Percentiles rank a stretch among this genome's conserved stretches.
Evolutionary conservation across 2,797 vertebrate genomes (phyloP).

Genomic region (Falco novaeseelandiae): DNA sequence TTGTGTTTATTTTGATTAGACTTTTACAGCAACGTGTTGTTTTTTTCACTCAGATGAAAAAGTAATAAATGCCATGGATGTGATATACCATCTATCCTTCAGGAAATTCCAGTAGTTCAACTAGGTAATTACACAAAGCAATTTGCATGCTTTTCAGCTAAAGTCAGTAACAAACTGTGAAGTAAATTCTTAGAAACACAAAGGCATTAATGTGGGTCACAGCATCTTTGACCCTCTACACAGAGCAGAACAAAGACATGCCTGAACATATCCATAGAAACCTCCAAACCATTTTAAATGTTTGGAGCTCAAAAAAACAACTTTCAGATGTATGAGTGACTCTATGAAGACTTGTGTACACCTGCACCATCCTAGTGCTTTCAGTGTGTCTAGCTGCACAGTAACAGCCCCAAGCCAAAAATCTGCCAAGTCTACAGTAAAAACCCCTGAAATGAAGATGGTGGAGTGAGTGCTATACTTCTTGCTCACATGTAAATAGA

Average conservation of each 20-base stretch:
- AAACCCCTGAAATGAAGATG: neutral
- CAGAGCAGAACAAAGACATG: neutral
- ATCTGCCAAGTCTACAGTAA: neutral
- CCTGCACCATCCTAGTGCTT: neutral
- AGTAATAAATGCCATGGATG: conserved; percentile 29
- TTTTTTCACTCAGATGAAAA: conserved; percentile 21
- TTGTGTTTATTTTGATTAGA: conserved; percentile 20
- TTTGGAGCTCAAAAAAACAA: neutral
- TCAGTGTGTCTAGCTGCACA: accelerated
- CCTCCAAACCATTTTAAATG: neutral
- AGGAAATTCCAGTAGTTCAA: conserved; percentile 30
- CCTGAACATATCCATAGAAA: neutral
- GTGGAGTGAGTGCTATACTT: neutral
- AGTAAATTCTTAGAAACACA: neutral
- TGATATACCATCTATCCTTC: conserved; percentile 47
- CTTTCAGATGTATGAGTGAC: neutral
- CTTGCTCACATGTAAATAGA: neutral
- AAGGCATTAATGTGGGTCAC: neutral
- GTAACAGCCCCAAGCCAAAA: neutral
- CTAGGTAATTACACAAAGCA: conserved; percentile 54
- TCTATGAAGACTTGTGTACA: neutral
- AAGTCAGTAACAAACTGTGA: neutral
- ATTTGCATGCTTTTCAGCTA: conserved; percentile 2
- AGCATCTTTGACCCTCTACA: accelerated
- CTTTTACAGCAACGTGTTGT: neutral